These are phyloP conservation scores for Incurvaria masculella DNA, from an alignment of 2,888 invertebrate species.

Conservation along the genomic window DNA sequence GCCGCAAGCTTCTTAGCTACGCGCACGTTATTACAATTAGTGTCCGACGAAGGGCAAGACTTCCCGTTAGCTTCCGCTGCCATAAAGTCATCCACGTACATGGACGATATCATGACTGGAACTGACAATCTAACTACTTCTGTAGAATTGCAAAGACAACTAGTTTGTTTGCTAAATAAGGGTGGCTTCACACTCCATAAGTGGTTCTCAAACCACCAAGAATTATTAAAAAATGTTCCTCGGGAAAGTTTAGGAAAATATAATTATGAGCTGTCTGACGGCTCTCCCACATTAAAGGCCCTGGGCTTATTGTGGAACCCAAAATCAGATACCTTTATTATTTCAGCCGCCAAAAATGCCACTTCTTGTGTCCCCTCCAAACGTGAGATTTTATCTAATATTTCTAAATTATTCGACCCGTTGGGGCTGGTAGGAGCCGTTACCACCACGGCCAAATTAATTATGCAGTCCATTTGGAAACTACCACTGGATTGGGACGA, in stretches of 20 bases:
- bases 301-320: not conserved
- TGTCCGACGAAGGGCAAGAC: not conserved
- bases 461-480: no score
- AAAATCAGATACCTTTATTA: not conserved
- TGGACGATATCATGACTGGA: not conserved
- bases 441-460: no score
- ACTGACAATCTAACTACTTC: not conserved
- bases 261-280: not conserved
- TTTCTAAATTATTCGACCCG: not conserved
- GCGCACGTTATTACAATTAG: slow-evolving; percentile 14
- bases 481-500: no score
- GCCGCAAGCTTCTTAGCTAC: slow-evolving; percentile 17
- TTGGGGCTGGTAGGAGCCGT: no score
- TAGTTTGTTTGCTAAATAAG: not conserved
- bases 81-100: not conserved
- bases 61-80: not conserved
- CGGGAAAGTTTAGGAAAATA: not conserved
- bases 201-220: not conserved
- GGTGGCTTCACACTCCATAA: not conserved
- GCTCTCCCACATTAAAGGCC: not conserved
- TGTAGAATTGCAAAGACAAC: not conserved
- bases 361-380: not conserved
- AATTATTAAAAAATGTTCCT: not conserved
- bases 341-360: not conserved
- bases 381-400: not conserved